Evolutionary conservation across 2,113 vertebrate genomes (phyloP), one percentile per base, ranked within the genome.

Genomic region (Callipepla squamata): DNA sequence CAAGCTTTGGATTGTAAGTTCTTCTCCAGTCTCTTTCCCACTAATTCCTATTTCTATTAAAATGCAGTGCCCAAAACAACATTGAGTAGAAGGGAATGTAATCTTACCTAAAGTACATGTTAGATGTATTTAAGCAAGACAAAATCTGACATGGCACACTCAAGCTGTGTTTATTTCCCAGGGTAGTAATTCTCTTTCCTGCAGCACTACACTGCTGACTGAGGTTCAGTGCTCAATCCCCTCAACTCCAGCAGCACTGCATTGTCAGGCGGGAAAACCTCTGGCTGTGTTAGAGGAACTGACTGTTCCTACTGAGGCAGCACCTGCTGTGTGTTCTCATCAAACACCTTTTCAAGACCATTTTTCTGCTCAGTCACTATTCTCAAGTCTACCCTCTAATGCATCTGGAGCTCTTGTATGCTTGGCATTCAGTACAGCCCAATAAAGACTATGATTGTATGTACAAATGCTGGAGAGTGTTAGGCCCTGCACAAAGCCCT

Each of bases 221-320:
- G 22, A 48, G 21, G 34, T 11, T 77, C 38, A 8, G 62, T 0
- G 0, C 30, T 67, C n/a, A 3, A 4, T 47, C 6, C 48, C 59
- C 8, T 0, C 0, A 4, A 6, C 28, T 51, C 58, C 34, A 8
- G 44, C 76, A 50, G 32, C 70, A 58, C 3, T 0, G 0, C 2
- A 4, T 1, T 0, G 0, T 18, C n/a, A 47, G 72, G n/a, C 66
- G 32, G 51, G 4, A 16, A 47, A 44, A 61, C 25, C 51, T 81
- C 59, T 45, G 57, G 36, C 62, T 82, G 44, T 1, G 0, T 6
- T 55, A 38, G 34, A 73, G 9, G 38, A 66, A 72, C 19, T 1
- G 3, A 17, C 42, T 55, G 38, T 20, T 90, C 34, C 57, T 72
- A 34, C 36, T n/a, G 16, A 62, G 62, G 26, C 2, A 63, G 62